A percentile compares a stretch with the other conserved stretches of the same genome.
Conservation (phyloP, 2,888 invertebrate species). For the Leistus spinibarbis region DNA sequence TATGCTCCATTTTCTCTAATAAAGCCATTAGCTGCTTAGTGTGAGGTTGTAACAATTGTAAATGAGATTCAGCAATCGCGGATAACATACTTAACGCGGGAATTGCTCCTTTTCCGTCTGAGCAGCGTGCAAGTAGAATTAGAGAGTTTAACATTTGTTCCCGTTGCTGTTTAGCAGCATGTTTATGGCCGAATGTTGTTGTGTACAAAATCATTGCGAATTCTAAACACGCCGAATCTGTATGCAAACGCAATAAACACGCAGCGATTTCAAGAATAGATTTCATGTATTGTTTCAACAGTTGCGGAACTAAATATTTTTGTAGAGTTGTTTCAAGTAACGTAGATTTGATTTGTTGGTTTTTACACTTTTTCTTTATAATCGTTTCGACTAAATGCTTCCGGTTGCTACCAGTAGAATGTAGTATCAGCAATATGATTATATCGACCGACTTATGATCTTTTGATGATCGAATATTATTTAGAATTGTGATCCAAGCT, state of each 20-base stretch:
- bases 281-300: slow-evolving; percentile 62
- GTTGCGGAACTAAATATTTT: slow-evolving; percentile 58
- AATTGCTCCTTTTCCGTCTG: slow-evolving; percentile 46
- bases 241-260: slow-evolving; percentile 59
- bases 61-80: slow-evolving; percentile 43
- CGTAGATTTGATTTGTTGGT: slow-evolving; percentile 63
- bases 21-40: slow-evolving; percentile 67
- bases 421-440: slow-evolving; percentile 68
- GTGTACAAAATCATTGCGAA: slow-evolving; percentile 67
- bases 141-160: slow-evolving; percentile 51
- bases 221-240: slow-evolving; percentile 61
- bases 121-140: slow-evolving; percentile 48
- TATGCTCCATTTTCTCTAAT: slow-evolving; percentile 76
- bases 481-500: slow-evolving; percentile 65
- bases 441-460: slow-evolving; percentile 73
- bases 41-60: slow-evolving; percentile 61
- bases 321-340: slow-evolving; percentile 64
- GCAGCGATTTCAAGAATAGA: slow-evolving; percentile 64
- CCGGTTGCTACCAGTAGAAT: slow-evolving; percentile 65
- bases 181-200: slow-evolving; percentile 56
- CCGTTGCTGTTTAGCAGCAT: slow-evolving; percentile 48
- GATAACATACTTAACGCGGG: slow-evolving; percentile 48
- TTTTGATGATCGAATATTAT: slow-evolving; percentile 57
- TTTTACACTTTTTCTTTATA: slow-evolving; percentile 68
- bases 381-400: slow-evolving; percentile 67